Evolutionary conservation across 2,797 vertebrate species (phyloP).

Genomic region (Saguinus oedipus): DNA sequence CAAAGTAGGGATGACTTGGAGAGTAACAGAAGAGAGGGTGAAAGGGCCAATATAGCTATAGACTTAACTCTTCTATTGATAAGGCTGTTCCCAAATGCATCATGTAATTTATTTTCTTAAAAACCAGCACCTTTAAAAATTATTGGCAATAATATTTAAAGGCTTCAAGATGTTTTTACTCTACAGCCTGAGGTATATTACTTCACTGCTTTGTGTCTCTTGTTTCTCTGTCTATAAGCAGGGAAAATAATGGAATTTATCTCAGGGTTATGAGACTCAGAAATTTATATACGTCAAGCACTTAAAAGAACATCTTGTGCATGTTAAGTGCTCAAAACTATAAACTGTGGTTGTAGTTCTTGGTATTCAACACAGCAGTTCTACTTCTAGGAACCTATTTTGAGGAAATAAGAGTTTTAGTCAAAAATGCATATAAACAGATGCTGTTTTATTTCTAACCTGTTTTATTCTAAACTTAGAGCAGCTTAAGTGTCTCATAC

Average conservation of each 20-base stretch:
- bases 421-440: constrained; percentile 5
- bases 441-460: not conserved
- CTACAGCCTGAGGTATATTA: not conserved
- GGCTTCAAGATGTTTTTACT: not conserved
- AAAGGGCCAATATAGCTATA: not conserved
- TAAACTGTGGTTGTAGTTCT: not conserved
- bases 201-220: not conserved
- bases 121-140: constrained; percentile 22
- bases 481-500: constrained; percentile 17
- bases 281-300: not conserved
- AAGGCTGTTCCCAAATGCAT: not conserved
- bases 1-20: not conserved
- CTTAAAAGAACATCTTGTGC: not conserved
- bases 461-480: constrained; percentile 14
- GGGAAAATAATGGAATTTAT: not conserved
- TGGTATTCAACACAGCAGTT: not conserved
- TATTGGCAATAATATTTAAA: not conserved
- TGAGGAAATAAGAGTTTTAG: not conserved
- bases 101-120: not conserved
- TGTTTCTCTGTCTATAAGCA: not conserved
- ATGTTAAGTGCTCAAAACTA: not conserved
- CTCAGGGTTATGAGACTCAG: not conserved
- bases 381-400: constrained; percentile 13
- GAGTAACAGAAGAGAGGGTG: not conserved
- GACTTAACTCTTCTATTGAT: not conserved